phyloP scores from a whole-genome alignment of 2,888 invertebrate species.

The Machimus rusticus region DNA sequence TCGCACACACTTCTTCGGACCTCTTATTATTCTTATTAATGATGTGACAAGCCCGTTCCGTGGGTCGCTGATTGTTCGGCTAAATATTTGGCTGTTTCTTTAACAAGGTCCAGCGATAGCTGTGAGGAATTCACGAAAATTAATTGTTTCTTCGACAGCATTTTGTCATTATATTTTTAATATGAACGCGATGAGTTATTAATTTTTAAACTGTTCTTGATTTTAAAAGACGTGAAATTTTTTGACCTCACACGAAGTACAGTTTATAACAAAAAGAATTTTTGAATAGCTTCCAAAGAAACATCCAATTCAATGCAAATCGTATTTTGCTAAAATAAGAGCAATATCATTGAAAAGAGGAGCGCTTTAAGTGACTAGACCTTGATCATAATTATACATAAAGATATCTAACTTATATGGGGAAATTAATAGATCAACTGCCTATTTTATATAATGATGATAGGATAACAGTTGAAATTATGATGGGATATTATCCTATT shows the following conservation, averaged over 20 bases:
- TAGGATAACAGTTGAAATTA: no score
- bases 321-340: no score
- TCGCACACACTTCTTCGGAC: constrained; percentile 27
- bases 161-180: not conserved
- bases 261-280: not conserved
- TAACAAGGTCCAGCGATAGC: not conserved
- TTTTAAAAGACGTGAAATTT: not conserved
- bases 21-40: constrained; percentile 45
- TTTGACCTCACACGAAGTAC: not conserved
- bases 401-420: no score
- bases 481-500: no score
- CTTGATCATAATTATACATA: no score
- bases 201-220: not conserved
- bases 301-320: no score
- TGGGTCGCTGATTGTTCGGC: not conserved
- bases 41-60: constrained; percentile 39
- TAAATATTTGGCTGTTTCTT: not conserved
- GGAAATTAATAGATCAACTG: no score
- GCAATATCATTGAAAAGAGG: no score
- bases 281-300: no score
- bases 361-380: no score
- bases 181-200: not conserved
- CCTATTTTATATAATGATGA: no score
- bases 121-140: not conserved
- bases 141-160: not conserved